Evolutionary conservation across 1,140 invertebrate genomes (phyloP).

Genomic region (Heliconius melpomene): DNA sequence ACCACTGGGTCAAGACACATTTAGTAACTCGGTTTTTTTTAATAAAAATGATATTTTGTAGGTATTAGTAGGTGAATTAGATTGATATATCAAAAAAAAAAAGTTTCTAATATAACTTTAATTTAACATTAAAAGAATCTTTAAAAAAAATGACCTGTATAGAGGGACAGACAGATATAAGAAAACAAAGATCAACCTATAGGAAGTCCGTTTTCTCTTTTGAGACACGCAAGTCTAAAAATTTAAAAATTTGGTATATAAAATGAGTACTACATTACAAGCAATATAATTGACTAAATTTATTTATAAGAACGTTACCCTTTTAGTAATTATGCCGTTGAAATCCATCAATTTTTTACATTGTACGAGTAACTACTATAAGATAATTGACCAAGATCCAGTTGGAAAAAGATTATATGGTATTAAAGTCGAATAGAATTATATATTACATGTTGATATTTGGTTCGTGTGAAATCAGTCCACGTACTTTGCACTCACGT

Average conservation of each 20-base stretch:
- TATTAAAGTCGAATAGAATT: constrained; percentile 49
- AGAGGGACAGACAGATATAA: too few species aligned
- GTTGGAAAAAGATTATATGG: constrained; percentile 55
- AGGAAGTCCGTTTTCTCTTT: too few species aligned
- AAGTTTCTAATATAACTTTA: too few species aligned
- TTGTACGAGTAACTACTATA: constrained; percentile 26
- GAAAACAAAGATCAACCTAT: too few species aligned
- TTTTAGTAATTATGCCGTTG: constrained; percentile 28
- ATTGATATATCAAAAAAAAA: too few species aligned
- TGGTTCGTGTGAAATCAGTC: constrained; percentile 53
- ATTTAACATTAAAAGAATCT: background rate
- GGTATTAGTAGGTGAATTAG: too few species aligned
- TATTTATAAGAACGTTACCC: constrained; percentile 28
- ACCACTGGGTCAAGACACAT: too few species aligned
- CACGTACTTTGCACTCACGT: constrained; percentile 43
- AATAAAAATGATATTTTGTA: too few species aligned
- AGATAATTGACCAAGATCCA: constrained; percentile 42
- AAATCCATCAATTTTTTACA: constrained; percentile 47
- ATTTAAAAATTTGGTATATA: too few species aligned
- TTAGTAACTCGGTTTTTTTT: too few species aligned
- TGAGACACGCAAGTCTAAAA: too few species aligned
- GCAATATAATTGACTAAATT: constrained; percentile 8
- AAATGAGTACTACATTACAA: too few species aligned
- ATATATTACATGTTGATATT: constrained; percentile 48
- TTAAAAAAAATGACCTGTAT: background rate